Evolutionary conservation across 2,888 invertebrate species (phyloP), one percentile per base, ranked within the genome.

Genomic region (Alviniconcha strummeri): DNA sequence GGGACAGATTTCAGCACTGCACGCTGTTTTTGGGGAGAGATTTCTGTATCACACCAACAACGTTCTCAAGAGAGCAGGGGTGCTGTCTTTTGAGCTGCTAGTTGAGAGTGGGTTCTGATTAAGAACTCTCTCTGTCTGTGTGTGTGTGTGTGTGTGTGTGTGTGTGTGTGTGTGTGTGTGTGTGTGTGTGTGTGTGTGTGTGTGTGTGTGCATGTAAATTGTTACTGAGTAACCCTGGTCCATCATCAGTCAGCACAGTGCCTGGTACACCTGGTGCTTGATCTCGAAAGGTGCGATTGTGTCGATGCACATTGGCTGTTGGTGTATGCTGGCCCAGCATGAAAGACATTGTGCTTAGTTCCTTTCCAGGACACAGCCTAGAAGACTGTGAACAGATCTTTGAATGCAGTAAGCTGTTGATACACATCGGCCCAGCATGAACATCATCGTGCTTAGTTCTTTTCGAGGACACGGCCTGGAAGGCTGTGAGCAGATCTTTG

Each of bases 121-220:
- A 3, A 36, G 36, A 36, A 36, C 36, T 36, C n/a, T n/a, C 19
- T 71, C 19, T 4, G n/a, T 60, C 13, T 17, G 71, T 71, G 71
- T 71, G 71, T 19, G 71, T n/a, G 19, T n/a, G 9, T 19, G 71
- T 0, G 19, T 71, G 71, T 19, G 71, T 19, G 71, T 71, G 71
- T 19, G 19, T 19, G 71, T 71, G 71, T 19, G 71, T 19, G 13
- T 77, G 77, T n/a, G 71, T n/a, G 71, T 71, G 71, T 71, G 71
- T 19, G 71, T n/a, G 19, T n/a, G 9, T 19, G 71, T 0, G 19
- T 71, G 71, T 19, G 71, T 19, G 71, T 71, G 71, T 19, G 19
- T 19, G 71, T 71, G 71, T 19, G 71, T 19, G 13, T 77, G 77
- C 19, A 3, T 15, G 71, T n/a, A 36, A 36, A 36, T 36, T 36